Conservation (phyloP, 2,113 vertebrate genomes). For the Muntiacus reevesi region DNA sequence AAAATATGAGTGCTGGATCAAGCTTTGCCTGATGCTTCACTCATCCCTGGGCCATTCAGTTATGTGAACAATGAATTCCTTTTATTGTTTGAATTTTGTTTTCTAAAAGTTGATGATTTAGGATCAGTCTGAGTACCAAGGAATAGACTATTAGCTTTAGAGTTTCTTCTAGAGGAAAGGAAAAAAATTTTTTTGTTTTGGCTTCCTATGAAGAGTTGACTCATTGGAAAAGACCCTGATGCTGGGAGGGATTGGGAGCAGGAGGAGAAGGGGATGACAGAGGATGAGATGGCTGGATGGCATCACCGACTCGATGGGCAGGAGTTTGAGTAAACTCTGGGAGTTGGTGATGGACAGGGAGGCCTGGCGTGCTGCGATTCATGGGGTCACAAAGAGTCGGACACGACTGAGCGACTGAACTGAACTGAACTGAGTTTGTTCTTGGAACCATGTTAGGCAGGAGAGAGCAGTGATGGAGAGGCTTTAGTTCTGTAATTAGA, state of each 20-base stretch:
- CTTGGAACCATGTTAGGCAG: neutral
- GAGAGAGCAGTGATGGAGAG: neutral
- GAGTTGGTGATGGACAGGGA: too few relatives aligned
- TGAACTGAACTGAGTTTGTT: neutral
- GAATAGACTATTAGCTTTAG: neutral
- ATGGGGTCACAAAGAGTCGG: too few relatives aligned
- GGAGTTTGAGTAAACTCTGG: too few relatives aligned
- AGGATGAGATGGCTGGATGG: too few relatives aligned
- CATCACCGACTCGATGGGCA: too few relatives aligned
- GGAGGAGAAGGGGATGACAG: too few relatives aligned
- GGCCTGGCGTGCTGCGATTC: too few relatives aligned
- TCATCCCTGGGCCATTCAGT: neutral
- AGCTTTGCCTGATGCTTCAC: neutral
- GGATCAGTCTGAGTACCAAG: neutral
- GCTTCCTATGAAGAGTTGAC: too few relatives aligned
- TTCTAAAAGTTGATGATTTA: neutral
- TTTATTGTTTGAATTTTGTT: slow-evolving; percentile 3
- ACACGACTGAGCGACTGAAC: too few relatives aligned
- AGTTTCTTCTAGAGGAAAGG: neutral
- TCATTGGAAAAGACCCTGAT: too few relatives aligned
- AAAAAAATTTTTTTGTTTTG: neutral
- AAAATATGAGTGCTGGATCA: neutral
- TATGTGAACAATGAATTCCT: neutral
- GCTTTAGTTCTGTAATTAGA: neutral
- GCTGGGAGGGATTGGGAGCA: too few relatives aligned